Conservation (phyloP, 2,113 vertebrate species). For the Oceanodroma tethys region DNA sequence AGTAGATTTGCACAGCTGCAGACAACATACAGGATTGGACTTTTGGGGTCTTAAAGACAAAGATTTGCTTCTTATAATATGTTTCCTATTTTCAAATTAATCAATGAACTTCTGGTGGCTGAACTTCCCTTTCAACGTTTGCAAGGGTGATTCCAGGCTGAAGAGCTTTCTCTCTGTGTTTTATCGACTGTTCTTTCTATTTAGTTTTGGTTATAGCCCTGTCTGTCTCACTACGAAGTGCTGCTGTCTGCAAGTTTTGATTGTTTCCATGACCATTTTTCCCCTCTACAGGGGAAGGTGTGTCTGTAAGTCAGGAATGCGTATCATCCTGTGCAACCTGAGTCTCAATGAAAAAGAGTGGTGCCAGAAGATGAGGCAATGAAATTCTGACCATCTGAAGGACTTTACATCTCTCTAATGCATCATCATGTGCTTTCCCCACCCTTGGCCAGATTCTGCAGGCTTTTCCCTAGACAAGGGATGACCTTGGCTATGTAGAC, state of each 20-base stretch:
- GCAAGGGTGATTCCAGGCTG: background rate
- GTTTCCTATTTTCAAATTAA: background rate
- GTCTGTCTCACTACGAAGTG: rapidly evolving
- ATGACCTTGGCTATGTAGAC: rapidly evolving
- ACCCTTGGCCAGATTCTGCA: background rate
- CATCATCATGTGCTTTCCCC: background rate
- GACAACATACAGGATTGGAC: background rate
- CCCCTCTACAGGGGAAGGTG: background rate
- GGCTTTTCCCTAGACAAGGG: background rate
- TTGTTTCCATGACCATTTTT: background rate
- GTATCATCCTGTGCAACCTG: background rate
- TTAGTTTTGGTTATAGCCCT: background rate
- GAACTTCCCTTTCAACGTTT: background rate
- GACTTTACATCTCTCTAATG: background rate
- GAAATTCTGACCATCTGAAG: background rate
- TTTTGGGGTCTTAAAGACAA: background rate
- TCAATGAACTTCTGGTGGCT: background rate
- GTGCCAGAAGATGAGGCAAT: background rate
- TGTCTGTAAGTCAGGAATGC: background rate
- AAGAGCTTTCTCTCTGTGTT: background rate
- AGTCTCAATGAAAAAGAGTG: background rate
- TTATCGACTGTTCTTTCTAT: background rate
- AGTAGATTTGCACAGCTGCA: background rate
- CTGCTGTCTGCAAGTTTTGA: background rate
- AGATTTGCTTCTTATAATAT: background rate